A percentile compares a stretch with the other conserved stretches of the same genome.
These are phyloP conservation scores for Trachelus stipa DNA, from an alignment of 2,888 invertebrate genomes.

Conservation along the genomic window DNA sequence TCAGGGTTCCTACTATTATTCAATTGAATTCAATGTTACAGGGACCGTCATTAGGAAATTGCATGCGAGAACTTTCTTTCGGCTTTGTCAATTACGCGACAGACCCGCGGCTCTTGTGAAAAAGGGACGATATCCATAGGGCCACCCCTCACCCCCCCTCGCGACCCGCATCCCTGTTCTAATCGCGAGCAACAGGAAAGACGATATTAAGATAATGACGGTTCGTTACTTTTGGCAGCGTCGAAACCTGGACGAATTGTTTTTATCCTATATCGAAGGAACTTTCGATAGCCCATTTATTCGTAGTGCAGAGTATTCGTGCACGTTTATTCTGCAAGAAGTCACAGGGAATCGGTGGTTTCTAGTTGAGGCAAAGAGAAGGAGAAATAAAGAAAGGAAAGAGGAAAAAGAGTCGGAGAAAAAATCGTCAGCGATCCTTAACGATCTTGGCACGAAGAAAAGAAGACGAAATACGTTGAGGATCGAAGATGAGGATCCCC, in stretches of 20 bases:
- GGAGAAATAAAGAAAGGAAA: neutral
- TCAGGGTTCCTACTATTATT: conserved; percentile 53
- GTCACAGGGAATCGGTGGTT: no score
- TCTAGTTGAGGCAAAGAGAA: neutral
- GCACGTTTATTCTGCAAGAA: no score
- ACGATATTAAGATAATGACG: neutral
- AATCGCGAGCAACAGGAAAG: neutral
- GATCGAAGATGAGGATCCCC: neutral
- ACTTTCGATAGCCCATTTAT: neutral
- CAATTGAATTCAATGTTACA: conserved; percentile 67
- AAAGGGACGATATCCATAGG: neutral
- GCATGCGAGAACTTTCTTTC: conserved; percentile 66
- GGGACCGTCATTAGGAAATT: conserved; percentile 63
- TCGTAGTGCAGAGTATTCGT: no score
- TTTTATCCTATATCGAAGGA: neutral
- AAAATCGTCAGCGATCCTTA: neutral
- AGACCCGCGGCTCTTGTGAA: neutral
- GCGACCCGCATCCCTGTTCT: neutral
- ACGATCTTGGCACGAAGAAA: conserved; percentile 1
- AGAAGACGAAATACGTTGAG: conserved; percentile 33
- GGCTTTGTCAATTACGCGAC: conserved; percentile 33
- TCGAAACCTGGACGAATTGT: neutral
- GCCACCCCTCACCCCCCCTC: no score
- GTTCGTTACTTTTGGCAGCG: neutral
- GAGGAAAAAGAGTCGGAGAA: neutral